Conservation (phyloP, 2,888 invertebrate species). For the Sinentomon sp. region DNA sequence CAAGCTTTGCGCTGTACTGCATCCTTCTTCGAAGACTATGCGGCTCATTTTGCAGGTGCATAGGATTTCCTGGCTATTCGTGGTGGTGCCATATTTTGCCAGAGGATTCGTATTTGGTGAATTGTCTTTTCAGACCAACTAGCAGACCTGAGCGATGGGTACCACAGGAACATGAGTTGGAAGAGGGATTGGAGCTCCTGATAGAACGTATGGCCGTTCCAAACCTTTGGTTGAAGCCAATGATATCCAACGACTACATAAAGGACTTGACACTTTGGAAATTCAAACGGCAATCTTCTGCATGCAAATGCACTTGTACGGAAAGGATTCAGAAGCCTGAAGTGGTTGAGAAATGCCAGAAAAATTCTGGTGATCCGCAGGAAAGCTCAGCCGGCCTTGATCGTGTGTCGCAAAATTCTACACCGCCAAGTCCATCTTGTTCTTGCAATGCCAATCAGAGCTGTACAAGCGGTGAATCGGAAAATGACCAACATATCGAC, state of each 20-base stretch:
- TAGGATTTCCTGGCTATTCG: too few species aligned
- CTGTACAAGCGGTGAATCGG: too few species aligned
- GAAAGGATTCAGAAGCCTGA: too few species aligned
- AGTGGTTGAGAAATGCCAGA: neutral
- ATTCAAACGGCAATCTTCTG: slow-evolving; percentile 17
- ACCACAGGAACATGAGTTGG: slow-evolving; percentile 19
- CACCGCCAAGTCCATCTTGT: neutral
- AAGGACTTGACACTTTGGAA: slow-evolving; percentile 24
- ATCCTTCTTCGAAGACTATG: too few species aligned
- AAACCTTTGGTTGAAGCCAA: slow-evolving; percentile 23
- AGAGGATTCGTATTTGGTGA: slow-evolving; percentile 18
- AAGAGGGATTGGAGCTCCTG: slow-evolving; percentile 21
- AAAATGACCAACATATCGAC: slow-evolving; percentile 6
- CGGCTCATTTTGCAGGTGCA: too few species aligned
- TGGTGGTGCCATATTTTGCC: slow-evolving; percentile 22
- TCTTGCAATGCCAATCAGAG: slow-evolving; percentile 3
- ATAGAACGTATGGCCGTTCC: slow-evolving; percentile 23
- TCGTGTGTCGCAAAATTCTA: slow-evolving; percentile 2
- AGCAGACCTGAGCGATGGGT: neutral
- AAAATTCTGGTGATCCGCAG: neutral
- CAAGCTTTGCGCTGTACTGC: slow-evolving; percentile 18
- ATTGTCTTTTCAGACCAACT: slow-evolving; percentile 19
- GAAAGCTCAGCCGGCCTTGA: neutral
- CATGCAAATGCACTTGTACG: too few species aligned
- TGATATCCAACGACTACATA: slow-evolving; percentile 23